Evolutionary conservation across 2,888 invertebrate genomes (phyloP).

Genomic region (Schizotus pectinicornis): DNA sequence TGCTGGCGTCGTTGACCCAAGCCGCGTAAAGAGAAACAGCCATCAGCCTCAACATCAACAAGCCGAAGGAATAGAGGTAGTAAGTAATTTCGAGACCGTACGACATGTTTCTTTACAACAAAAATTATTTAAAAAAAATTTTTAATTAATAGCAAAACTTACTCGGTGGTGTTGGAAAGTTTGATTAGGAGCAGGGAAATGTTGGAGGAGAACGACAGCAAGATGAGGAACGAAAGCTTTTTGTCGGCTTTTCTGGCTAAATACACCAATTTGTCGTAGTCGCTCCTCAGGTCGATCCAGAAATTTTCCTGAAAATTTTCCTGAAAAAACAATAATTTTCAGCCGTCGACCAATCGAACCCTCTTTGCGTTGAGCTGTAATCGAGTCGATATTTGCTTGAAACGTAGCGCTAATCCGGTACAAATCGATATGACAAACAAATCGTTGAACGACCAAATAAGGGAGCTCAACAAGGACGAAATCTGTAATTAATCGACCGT

Average conservation of each 20-base stretch:
- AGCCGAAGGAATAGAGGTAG: constrained; percentile 68
- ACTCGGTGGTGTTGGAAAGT: constrained; percentile 39
- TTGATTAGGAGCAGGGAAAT: constrained; percentile 39
- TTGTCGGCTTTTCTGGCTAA: constrained; percentile 38
- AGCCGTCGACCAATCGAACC: constrained; percentile 22
- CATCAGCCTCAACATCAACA: constrained; percentile 64
- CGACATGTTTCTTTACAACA: constrained; percentile 29
- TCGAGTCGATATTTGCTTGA: constrained; percentile 45
- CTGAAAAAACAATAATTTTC: not conserved
- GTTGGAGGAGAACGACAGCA: constrained; percentile 41
- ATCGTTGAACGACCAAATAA: constrained; percentile 51
- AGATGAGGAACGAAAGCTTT: constrained; percentile 34
- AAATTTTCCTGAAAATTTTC: constrained; percentile 9
- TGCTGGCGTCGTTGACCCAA: constrained; percentile 62
- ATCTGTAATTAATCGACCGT: constrained; percentile 39
- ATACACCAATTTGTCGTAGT: constrained; percentile 37
- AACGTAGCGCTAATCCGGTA: constrained; percentile 45
- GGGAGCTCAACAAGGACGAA: constrained; percentile 41
- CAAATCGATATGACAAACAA: constrained; percentile 51
- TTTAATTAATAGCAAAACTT: constrained; percentile 10
- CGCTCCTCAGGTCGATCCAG: constrained; percentile 39
- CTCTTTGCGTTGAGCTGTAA: constrained; percentile 32
- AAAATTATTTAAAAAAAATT: constrained; percentile 12
- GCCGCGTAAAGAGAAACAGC: constrained; percentile 68
- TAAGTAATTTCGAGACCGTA: constrained; percentile 53